Conservation (phyloP, 2,797 vertebrate genomes). For the Erethizon dorsatum region DNA sequence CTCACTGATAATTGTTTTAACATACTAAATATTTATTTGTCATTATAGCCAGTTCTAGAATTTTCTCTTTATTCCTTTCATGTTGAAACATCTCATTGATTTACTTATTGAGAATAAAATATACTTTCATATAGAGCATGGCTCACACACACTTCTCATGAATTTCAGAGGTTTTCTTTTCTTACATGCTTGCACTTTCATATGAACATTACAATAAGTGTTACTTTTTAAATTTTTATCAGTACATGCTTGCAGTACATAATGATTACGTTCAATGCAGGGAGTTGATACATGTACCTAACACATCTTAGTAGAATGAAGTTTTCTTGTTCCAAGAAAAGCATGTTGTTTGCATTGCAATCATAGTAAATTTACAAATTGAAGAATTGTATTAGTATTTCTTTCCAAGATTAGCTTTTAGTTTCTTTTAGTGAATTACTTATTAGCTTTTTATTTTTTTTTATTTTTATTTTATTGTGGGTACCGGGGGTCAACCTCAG, state of each 20-base stretch:
- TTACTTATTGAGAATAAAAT: background rate
- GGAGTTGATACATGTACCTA: no score
- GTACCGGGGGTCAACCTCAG: no score
- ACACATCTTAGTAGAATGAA: background rate
- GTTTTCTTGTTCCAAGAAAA: background rate
- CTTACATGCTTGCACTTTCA: background rate
- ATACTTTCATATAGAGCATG: background rate
- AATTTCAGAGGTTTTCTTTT: background rate
- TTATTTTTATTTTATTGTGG: no score
- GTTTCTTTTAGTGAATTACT: background rate
- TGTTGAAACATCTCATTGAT: accelerated
- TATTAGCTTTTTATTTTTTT: background rate
- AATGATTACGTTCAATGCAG: background rate
- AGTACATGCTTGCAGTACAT: background rate
- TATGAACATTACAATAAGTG: background rate
- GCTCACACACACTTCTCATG: background rate
- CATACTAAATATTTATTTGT: background rate
- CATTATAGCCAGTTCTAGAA: background rate
- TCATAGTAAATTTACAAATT: background rate
- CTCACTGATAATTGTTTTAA: background rate
- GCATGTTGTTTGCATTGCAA: background rate
- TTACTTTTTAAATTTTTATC: background rate
- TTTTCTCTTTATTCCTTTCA: background rate
- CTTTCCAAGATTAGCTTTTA: background rate
- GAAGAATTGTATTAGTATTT: background rate